Conservation (phyloP, 2,888 invertebrate genomes). For the Plusia festucae region DNA sequence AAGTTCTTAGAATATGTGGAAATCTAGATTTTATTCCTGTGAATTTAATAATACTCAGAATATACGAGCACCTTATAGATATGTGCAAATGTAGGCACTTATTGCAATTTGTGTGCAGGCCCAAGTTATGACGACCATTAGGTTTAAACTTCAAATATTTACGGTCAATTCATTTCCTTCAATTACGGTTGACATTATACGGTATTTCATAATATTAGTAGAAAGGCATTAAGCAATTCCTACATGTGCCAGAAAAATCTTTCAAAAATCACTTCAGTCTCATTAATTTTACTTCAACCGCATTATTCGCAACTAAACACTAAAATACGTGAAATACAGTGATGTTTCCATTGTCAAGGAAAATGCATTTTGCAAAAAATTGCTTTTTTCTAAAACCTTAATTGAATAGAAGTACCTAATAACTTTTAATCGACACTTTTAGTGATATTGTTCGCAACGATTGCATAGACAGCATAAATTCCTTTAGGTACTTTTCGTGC, state of each 20-base stretch:
- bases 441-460: no score
- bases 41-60: background rate
- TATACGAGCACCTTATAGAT: background rate
- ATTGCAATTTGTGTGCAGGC: background rate
- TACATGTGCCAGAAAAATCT: background rate
- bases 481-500: no score
- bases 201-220: background rate
- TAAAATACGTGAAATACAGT: background rate
- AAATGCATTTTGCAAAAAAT: background rate
- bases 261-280: background rate
- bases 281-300: background rate
- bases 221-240: background rate
- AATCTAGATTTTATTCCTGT: background rate
- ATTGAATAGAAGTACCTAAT: background rate
- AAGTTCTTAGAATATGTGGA: slow-evolving; percentile 1
- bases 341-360: background rate
- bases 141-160: background rate
- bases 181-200: background rate
- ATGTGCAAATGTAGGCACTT: no score
- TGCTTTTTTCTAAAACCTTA: background rate
- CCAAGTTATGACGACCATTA: background rate
- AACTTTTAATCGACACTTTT: no score
- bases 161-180: background rate
- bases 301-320: background rate
- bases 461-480: no score